phyloP scores from a whole-genome alignment of 2,113 vertebrate species.

The Pomatorhinus ruficollis region DNA sequence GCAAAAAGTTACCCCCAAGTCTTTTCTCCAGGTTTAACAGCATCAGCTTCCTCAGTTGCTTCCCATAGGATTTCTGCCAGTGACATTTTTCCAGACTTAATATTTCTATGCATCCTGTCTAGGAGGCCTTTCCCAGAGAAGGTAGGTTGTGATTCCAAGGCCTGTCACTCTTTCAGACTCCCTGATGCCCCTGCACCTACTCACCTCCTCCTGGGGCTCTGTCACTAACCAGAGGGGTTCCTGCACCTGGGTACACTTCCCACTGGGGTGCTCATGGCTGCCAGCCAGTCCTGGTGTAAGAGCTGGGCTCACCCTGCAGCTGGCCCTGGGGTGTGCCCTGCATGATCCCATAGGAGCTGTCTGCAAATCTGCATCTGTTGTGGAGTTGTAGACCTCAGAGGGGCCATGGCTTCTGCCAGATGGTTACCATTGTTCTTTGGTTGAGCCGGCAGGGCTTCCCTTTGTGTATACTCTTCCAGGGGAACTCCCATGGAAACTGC shows the following conservation, averaged over 20 bases:
- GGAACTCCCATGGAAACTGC: background rate
- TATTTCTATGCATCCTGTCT: background rate
- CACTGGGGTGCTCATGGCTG: accelerated
- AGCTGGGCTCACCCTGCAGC: background rate
- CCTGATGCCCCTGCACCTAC: background rate
- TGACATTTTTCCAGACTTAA: background rate
- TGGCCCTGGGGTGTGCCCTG: no score
- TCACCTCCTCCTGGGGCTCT: background rate
- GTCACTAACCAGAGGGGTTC: background rate
- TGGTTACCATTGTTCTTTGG: background rate
- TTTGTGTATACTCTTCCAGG: accelerated
- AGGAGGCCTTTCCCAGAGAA: background rate
- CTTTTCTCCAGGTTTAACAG: background rate
- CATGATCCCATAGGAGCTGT: no score
- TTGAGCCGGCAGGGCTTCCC: background rate
- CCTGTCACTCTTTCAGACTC: no score
- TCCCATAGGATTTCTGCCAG: no score
- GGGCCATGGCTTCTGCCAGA: accelerated
- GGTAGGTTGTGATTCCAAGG: background rate
- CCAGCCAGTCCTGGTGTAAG: accelerated
- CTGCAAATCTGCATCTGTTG: background rate
- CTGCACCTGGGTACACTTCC: background rate
- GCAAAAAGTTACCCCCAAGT: accelerated
- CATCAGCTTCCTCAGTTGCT: background rate
- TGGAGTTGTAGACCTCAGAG: no score